phyloP scores from a whole-genome alignment of 2,797 vertebrate species.

The Decapterus maruadsi region DNA sequence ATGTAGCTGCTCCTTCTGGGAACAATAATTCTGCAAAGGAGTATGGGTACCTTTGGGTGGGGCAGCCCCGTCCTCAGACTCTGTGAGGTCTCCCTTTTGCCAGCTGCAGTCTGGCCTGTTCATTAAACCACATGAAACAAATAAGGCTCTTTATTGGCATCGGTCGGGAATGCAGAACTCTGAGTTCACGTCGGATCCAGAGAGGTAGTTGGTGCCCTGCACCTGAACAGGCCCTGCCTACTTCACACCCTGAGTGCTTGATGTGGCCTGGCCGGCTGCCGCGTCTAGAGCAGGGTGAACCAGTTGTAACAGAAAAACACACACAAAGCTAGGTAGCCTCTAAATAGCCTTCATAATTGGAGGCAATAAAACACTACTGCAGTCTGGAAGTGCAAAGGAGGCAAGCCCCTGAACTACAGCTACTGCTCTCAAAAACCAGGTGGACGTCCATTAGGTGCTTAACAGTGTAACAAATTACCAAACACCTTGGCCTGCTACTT shows the following conservation, averaged over 20 bases:
- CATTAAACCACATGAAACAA: constrained; percentile 88
- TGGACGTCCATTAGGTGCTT: constrained; percentile 84
- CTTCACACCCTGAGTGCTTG: constrained; percentile 74
- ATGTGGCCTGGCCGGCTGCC: constrained; percentile 81
- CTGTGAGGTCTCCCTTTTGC: constrained; percentile 78
- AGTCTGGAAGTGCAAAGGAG: constrained; percentile 82
- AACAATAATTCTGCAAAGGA: constrained; percentile 74
- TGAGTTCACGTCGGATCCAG: constrained; percentile 10
- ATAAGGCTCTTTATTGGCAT: constrained; percentile 76
- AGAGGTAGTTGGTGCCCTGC: constrained; percentile 19
- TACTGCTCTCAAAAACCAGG: constrained; percentile 83
- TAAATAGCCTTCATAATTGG: constrained; percentile 86
- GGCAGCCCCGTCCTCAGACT: constrained; percentile 59
- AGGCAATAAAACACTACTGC: constrained; percentile 84
- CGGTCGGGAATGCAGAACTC: constrained; percentile 50
- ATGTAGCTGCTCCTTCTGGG: constrained; percentile 52
- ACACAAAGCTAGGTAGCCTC: constrained; percentile 79
- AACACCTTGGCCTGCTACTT: constrained; percentile 76
- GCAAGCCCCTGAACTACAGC: constrained; percentile 70
- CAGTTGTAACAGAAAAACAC: constrained; percentile 80
- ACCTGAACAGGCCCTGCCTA: constrained; percentile 62
- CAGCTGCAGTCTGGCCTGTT: constrained; percentile 79
- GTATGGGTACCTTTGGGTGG: constrained; percentile 71
- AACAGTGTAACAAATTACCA: constrained; percentile 87
- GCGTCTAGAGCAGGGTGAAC: constrained; percentile 70